Base-by-base conservation (phyloP, 2,113 vertebrate genomes). In the Ctenomys sociabilis region DNA sequence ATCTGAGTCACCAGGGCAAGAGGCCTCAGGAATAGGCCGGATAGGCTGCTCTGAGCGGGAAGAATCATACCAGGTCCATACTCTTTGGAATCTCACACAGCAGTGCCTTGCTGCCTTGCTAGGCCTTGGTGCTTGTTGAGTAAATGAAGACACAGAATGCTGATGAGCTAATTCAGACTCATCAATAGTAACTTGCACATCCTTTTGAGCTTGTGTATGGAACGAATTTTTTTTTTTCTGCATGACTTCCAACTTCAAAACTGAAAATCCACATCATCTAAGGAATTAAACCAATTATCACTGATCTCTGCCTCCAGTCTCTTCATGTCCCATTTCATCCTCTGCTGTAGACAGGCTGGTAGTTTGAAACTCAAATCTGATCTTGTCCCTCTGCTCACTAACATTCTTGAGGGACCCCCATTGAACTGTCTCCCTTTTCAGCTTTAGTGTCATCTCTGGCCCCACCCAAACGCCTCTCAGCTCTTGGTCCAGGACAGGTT, bases 301-400 rank as follows among this genome's bases (percentile, higher is more conserved):
- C 91, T 54, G 45, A 43, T 78, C 52, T 49, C 73, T 75, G 28
- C 13, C 35, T 84, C 24, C 26, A 70, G 12, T 93, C 24, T n/a
- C 7, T 52, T 93, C 13, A 93, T 10, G 78, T 43, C 77, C 49
- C 21, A 82, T 91, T 88, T 13, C 40, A 22, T 92, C 90, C 49
- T 7, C 19, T 4, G 40, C 22, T 2, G n/a, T 77, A 43, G 68
- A 49, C 77, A 93, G 70, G 7, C 12, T 89, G 89, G 35, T 72
- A 24, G 52, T 85, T 92, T 94, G 93, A 95, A 92, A 57, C 43
- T 59, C 85, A 40, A 3, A 73, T 92, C 30, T 95, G 87, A 78
- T 73, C 61, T 40, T 96, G 13, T 72, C 19, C 37, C 35, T 92
- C n/a, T 40, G 72, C 19, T 43, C 37, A 59, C 30, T 68, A 92